Evolutionary conservation across 2,113 vertebrate genomes (phyloP).

Genomic region (Gorsachius goisagi): DNA sequence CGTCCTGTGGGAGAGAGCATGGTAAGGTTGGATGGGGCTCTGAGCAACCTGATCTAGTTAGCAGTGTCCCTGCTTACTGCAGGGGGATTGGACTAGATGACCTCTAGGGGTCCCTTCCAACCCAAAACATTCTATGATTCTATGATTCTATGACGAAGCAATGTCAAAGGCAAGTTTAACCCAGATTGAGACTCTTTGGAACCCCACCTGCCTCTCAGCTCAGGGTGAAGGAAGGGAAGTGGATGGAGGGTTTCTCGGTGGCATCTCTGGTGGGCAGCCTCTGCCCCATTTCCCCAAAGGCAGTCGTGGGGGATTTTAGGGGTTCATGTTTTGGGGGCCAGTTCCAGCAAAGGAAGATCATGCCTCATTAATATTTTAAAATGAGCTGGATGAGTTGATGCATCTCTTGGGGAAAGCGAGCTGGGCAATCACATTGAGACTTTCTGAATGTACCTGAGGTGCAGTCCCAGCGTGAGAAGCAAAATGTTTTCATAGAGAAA

Average conservation of each 20-base stretch:
- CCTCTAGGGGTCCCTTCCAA: too few species aligned
- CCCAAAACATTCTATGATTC: too few species aligned
- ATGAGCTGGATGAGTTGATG: not conserved
- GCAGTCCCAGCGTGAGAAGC: not conserved
- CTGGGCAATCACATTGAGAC: not conserved
- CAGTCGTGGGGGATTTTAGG: not conserved
- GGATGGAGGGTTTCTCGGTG: not conserved
- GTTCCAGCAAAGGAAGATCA: not conserved
- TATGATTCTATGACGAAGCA: not conserved
- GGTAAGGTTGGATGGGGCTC: too few species aligned
- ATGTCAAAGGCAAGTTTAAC: not conserved
- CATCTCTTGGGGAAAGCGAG: not conserved
- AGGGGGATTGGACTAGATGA: too few species aligned
- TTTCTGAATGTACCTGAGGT: rapidly evolving
- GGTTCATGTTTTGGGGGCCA: not conserved
- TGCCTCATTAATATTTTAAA: not conserved
- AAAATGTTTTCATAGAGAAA: not conserved
- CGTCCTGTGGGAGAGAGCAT: too few species aligned
- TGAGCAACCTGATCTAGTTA: too few species aligned
- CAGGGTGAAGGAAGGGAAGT: not conserved
- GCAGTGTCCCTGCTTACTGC: too few species aligned
- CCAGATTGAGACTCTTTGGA: not conserved
- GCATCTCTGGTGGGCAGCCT: not conserved
- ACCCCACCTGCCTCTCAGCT: not conserved
- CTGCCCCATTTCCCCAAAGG: not conserved